phyloP scores from a whole-genome alignment of 2,113 vertebrate genomes.

The Syngnathus floridae region DNA sequence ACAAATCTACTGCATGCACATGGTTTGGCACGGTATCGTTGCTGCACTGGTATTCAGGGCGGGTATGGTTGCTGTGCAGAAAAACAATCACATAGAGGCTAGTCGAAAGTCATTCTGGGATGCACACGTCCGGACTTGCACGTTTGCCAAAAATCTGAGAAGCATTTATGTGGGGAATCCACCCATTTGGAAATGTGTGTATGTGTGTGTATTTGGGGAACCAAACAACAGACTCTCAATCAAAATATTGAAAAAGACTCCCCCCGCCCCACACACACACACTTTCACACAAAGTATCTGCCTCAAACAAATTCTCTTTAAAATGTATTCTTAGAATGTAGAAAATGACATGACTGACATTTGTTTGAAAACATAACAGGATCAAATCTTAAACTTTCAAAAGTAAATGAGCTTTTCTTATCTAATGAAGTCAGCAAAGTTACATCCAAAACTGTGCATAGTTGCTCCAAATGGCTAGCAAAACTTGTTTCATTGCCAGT shows the following conservation, averaged over 20 bases:
- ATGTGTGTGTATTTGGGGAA: no score
- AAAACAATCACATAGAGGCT: conserved; percentile 29
- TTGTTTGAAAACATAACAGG: background rate
- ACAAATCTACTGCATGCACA: background rate
- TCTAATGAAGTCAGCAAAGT: background rate
- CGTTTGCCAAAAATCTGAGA: conserved; percentile 26
- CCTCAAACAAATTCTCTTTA: background rate
- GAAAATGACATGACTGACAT: background rate
- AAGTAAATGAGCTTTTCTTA: background rate
- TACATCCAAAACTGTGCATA: background rate
- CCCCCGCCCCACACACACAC: no score
- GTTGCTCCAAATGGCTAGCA: background rate
- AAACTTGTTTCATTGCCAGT: background rate
- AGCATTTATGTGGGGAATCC: conserved; percentile 28
- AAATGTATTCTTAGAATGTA: background rate
- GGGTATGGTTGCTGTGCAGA: conserved; percentile 37
- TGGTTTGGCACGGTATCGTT: conserved; percentile 15
- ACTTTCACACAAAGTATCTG: background rate
- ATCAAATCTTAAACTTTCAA: background rate
- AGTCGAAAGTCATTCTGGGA: conserved; percentile 30
- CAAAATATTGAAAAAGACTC: background rate
- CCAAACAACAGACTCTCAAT: background rate
- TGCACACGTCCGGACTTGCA: conserved; percentile 8
- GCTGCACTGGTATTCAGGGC: conserved; percentile 6
- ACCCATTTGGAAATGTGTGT: conserved; percentile 25